Conservation (phyloP, 2,113 vertebrate genomes). For the Dolichotis patagonum region DNA sequence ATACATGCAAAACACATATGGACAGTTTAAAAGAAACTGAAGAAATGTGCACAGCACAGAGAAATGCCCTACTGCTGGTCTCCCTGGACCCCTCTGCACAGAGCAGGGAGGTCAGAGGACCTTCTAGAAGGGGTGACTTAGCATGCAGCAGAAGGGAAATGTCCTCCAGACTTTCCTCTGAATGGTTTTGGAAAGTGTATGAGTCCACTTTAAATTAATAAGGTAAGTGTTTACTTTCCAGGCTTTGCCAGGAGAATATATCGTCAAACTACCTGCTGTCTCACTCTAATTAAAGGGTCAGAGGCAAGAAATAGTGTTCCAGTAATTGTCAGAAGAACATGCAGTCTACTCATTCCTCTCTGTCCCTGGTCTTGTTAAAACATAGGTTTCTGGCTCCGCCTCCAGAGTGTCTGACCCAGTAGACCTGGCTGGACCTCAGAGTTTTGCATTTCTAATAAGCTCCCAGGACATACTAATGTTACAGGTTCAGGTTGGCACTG, state of each 20-base stretch:
- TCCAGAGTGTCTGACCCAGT: background rate
- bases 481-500: background rate
- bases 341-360: background rate
- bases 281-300: slow-evolving; percentile 7
- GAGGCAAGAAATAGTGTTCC: background rate
- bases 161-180: background rate
- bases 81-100: background rate
- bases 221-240: background rate
- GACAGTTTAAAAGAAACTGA: background rate
- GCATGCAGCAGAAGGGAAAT: background rate
- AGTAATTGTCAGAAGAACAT: background rate
- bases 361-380: background rate
- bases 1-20: background rate
- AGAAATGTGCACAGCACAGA: fast-evolving
- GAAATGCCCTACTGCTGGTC: background rate
- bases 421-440: background rate
- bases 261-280: background rate
- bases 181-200: background rate
- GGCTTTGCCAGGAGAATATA: background rate
- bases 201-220: slow-evolving; percentile 30
- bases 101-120: background rate
- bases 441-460: background rate
- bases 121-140: background rate
- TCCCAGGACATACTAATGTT: background rate
- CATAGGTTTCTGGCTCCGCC: background rate